Base-by-base conservation (phyloP, 2,113 vertebrate species). In the Anas platyrhynchos region DNA sequence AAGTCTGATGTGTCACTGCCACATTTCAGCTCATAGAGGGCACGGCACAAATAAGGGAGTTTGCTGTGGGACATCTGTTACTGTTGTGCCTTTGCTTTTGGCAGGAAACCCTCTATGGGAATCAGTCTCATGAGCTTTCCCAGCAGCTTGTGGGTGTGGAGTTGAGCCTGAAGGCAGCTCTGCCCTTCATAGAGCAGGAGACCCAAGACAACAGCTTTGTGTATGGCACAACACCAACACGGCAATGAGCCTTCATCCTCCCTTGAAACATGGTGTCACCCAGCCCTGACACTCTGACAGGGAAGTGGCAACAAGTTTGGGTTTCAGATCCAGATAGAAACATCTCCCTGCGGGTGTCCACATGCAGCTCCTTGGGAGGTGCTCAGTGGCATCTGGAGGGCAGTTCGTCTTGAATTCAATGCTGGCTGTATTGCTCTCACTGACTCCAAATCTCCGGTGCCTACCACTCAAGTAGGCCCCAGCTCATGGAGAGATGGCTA, bases 1-100 rank as follows among this genome's bases (percentile, higher is more conserved):
- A 0, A 5, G 11, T 11, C 13, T 48, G 18, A 3, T 11, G 21
- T 54, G n/a, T 50, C 63, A 22, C 34, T 18, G 29, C 25, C 48
- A 55, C 9, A 32, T 66, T 36, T 36, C 44, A n/a, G 43, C 29
- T 56, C 21, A 22, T 58, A 85, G 20, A 26, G 43, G 14, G 36
- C 13, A 1, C 0, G 4, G 34, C 48, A 56, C 0, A 1, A n/a
- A 13, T 3, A 38, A 76, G 6, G 7, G 25, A 18, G 18, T 43
- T 73, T 36, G n/a, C 59, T 50, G 25, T 25, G 67, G 48, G 72
- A 83, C n/a, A 54, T 50, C 66, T 66, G n/a, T 29, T 65, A 5
- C 0, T 21, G 52, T n/a, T 43, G 23, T 4, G 26, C 16, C 50
- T 71, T 27, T 58, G 44, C 17, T 56, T 43, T 66, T 43, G 72